Conservation (phyloP, 1,140 invertebrate genomes). For the Linepithema humile region DNA sequence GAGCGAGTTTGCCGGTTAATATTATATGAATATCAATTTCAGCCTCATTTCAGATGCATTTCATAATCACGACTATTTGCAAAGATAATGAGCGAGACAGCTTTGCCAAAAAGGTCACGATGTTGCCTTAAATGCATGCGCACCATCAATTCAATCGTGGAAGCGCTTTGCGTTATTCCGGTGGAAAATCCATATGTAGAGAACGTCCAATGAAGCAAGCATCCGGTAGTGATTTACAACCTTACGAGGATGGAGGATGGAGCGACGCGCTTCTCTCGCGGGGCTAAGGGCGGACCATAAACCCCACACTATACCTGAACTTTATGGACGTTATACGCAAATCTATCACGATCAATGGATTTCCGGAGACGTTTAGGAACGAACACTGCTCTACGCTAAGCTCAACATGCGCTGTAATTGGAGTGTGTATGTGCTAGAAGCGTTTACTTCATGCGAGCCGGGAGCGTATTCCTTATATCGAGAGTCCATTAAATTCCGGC, state of each 20-base stretch:
- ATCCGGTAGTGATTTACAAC: conserved; percentile 78
- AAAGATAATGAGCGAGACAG: conserved; percentile 1
- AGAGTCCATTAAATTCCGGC: conserved; percentile 2
- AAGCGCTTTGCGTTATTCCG: conserved; percentile 35
- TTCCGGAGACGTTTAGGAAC: conserved; percentile 72
- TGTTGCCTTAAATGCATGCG: no score
- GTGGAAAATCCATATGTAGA: conserved; percentile 72
- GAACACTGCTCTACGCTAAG: conserved; percentile 45
- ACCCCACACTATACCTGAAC: conserved; percentile 74
- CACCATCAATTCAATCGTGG: background rate
- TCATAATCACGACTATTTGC: background rate
- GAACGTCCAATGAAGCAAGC: conserved; percentile 77
- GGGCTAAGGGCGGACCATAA: conserved; percentile 75
- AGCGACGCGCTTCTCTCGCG: conserved; percentile 69
- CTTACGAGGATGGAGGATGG: conserved; percentile 69
- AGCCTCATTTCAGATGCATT: background rate
- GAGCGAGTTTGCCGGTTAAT: background rate
- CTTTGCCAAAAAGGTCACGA: background rate
- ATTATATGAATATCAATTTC: background rate
- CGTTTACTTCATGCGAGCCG: conserved; percentile 3
- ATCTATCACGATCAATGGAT: conserved; percentile 80
- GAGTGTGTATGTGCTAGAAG: background rate
- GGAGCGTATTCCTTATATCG: conserved; percentile 8
- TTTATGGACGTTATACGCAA: conserved; percentile 79
- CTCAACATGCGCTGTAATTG: background rate